Evolutionary conservation across 2,113 vertebrate species (phyloP).

Genomic region (Calyptomena viridis): DNA sequence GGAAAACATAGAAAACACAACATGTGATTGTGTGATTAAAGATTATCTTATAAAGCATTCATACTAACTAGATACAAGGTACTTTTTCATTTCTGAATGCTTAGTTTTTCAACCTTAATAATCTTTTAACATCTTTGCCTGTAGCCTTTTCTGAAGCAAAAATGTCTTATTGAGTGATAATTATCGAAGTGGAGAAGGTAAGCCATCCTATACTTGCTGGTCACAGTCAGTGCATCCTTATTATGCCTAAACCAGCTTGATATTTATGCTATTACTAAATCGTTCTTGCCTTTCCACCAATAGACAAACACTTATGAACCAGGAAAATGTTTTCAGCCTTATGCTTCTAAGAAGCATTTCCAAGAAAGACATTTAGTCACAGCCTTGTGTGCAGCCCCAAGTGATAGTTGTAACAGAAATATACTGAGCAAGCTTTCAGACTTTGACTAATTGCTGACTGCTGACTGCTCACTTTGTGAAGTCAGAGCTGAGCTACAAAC

Average conservation of each 20-base stretch:
- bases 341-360: conserved; percentile 40
- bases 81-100: not conserved
- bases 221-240: not conserved
- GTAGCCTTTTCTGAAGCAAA: not conserved
- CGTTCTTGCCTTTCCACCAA: not conserved
- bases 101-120: not conserved
- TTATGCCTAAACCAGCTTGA: not conserved
- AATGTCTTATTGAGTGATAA: not conserved
- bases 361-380: conserved; percentile 58
- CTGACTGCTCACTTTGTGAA: conserved; percentile 52
- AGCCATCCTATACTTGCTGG: not conserved
- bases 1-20: not conserved
- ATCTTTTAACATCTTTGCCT: not conserved
- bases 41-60: not conserved
- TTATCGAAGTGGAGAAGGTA: not conserved
- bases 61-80: not conserved
- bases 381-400: conserved; percentile 13
- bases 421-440: conserved; percentile 50
- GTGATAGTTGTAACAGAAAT: conserved; percentile 15
- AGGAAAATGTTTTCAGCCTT: not conserved
- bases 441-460: conserved; percentile 54
- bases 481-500: not conserved
- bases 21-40: not conserved
- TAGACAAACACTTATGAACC: not conserved
- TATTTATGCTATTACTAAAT: not conserved